Conservation (phyloP, 2,888 invertebrate species). For the Leistus spinibarbis region DNA sequence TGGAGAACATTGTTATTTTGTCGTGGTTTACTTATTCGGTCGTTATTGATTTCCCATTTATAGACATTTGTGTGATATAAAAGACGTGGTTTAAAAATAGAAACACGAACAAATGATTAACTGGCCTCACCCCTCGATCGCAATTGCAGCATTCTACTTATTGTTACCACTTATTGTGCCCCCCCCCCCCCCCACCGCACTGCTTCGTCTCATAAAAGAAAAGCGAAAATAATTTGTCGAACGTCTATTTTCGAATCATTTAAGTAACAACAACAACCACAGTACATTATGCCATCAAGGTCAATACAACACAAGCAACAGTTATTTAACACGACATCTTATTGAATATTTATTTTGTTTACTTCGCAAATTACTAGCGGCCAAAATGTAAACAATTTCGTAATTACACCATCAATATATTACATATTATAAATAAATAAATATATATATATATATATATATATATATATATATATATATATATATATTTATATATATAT, state of each 20-base stretch:
- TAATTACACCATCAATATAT: neutral
- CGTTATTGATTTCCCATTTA: constrained; percentile 29
- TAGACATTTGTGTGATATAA: constrained; percentile 26
- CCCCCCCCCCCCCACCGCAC: no score
- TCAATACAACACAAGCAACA: neutral
- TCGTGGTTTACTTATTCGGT: constrained; percentile 8
- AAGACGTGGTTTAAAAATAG: constrained; percentile 22
- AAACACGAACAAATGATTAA: neutral
- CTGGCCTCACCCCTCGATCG: neutral
- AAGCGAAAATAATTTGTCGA: neutral
- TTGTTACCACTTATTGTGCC: neutral
- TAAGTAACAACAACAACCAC: neutral
- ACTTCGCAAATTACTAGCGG: no score
- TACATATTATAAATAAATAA: neutral
- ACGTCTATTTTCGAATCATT: neutral
- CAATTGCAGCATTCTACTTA: neutral
- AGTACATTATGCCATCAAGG: neutral
- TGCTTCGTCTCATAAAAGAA: no score
- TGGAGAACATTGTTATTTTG: constrained; percentile 18
- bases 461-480: constrained; percentile 8
- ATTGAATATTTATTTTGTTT: neutral
- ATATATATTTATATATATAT: no score
- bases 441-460: constrained; percentile 9
- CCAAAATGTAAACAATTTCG: no score
- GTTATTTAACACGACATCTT: neutral